Conservation (phyloP, 2,797 vertebrate genomes). For the Scolopax bukidnonensis region DNA sequence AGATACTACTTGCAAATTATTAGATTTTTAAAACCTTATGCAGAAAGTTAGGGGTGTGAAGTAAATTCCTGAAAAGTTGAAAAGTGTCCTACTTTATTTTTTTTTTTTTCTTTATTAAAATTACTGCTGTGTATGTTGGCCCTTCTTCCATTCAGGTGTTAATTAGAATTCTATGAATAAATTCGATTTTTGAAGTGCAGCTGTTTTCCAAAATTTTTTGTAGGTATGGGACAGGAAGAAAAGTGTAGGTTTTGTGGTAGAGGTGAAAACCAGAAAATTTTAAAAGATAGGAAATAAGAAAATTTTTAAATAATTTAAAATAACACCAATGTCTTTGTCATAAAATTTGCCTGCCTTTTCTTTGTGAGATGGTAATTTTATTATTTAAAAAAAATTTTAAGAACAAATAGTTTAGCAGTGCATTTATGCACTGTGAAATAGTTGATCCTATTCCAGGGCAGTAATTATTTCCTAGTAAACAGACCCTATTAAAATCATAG, state of each 20-base stretch:
- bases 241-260: background rate
- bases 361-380: background rate
- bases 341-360: background rate
- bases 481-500: background rate
- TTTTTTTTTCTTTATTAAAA: background rate
- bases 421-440: background rate
- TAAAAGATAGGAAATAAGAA: background rate
- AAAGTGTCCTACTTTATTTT: background rate
- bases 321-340: background rate
- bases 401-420: background rate
- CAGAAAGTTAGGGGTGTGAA: background rate
- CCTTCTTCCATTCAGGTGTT: background rate
- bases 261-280: background rate
- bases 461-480: background rate
- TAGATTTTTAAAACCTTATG: background rate
- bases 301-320: background rate
- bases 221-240: background rate
- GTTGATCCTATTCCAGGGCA: background rate
- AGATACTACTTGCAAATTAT: background rate
- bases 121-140: background rate
- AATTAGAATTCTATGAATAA: background rate
- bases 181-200: background rate
- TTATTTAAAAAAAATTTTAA: background rate
- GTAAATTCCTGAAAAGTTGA: background rate
- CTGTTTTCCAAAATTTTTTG: background rate